Percentiles rank a stretch among this genome's conserved stretches.
These are phyloP conservation scores for Didymodactylos carnosus DNA, from an alignment of 2,888 invertebrate species.

Conservation along the genomic window DNA sequence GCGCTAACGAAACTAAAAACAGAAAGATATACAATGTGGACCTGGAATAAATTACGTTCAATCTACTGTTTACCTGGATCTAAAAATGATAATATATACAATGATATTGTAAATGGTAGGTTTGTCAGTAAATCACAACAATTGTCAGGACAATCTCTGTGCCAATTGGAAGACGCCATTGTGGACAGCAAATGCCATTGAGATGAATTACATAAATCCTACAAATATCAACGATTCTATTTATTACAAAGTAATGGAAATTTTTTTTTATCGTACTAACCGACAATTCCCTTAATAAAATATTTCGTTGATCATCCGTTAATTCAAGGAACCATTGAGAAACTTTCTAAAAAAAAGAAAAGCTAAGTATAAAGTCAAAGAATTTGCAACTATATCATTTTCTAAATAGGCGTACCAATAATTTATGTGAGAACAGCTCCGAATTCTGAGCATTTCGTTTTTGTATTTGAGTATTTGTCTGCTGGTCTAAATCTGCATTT, in stretches of 20 bases:
- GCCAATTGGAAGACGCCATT: constrained; percentile 29
- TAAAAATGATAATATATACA: constrained; percentile 33
- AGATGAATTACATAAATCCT: constrained; percentile 32
- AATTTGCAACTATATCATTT: not conserved
- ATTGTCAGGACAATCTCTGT: constrained; percentile 35
- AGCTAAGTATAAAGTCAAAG: too few species aligned
- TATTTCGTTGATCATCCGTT: constrained; percentile 30
- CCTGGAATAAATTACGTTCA: not conserved
- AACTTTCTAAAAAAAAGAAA: constrained; percentile 22
- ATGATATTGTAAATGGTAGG: constrained; percentile 31
- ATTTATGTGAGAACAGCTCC: not conserved
- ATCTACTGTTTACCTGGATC: constrained; percentile 37
- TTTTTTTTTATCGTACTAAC: constrained; percentile 15
- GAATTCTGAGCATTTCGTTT: not conserved
- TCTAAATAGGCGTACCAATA: not conserved
- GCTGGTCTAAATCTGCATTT: not conserved
- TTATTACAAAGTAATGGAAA: not conserved
- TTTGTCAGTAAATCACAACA: constrained; percentile 35
- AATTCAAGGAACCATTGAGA: constrained; percentile 30
- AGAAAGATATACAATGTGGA: not conserved
- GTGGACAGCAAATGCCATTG: constrained; percentile 35
- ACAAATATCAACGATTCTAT: constrained; percentile 15
- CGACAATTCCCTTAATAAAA: constrained; percentile 27
- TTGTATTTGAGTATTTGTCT: not conserved
- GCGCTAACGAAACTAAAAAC: constrained; percentile 30